A percentile compares a stretch with the other conserved stretches of the same genome.
phyloP scores from a whole-genome alignment of 2,888 invertebrate species.

The Dryococelus australis region DNA sequence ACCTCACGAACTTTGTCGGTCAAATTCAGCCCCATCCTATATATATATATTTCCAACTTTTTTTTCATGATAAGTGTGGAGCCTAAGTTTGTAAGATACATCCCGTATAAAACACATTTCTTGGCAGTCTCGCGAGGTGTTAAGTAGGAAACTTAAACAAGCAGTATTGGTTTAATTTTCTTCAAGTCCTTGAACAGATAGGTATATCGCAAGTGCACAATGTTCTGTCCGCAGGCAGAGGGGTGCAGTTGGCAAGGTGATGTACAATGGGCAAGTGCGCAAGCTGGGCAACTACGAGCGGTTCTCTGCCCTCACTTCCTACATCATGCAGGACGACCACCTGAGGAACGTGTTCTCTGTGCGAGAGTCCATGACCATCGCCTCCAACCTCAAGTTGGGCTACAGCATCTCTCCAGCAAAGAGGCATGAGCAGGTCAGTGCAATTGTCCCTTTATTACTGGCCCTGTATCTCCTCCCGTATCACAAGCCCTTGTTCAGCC shows the following conservation, averaged over 20 bases:
- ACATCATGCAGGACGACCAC: constrained; percentile 86
- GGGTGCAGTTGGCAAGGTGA: constrained; percentile 75
- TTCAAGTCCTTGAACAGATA: too few relatives aligned
- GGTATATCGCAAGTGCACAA: neutral
- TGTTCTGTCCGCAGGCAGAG: constrained; percentile 62
- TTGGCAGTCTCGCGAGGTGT: too few relatives aligned
- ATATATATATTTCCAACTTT: too few relatives aligned
- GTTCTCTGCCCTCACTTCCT: constrained; percentile 78
- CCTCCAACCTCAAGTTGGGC: constrained; percentile 83
- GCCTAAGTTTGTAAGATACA: too few relatives aligned
- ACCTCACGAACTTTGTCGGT: too few relatives aligned
- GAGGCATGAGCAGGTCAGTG: constrained; percentile 72
- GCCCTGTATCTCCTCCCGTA: too few relatives aligned
- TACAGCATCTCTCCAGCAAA: constrained; percentile 62
- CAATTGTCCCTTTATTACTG: neutral
- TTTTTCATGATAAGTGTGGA: too few relatives aligned
- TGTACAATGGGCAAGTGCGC: constrained; percentile 72
- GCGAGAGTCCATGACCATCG: constrained; percentile 82
- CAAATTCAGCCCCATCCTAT: too few relatives aligned
- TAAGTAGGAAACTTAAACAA: too few relatives aligned
- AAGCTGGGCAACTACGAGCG: constrained; percentile 62
- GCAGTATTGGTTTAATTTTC: too few relatives aligned
- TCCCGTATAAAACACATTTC: too few relatives aligned
- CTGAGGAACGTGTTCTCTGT: constrained; percentile 78
- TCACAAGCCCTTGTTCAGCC: too few relatives aligned